Conservation (phyloP, 2,113 vertebrate genomes). For the Mus spicilegus region DNA sequence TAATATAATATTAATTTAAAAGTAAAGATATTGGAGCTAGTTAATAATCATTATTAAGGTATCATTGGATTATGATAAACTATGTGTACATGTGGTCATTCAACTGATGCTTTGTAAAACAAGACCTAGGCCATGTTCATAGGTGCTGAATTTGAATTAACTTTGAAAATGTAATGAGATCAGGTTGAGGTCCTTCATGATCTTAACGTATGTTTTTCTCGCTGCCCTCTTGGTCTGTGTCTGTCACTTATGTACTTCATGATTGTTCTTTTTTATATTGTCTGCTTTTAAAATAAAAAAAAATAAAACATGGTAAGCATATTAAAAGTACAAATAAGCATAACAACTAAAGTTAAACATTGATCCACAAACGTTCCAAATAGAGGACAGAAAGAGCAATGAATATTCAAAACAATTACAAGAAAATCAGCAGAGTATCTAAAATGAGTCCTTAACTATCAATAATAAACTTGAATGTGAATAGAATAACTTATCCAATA, state of each 20-base stretch:
- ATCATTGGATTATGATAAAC: not conserved
- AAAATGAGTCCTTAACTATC: not conserved
- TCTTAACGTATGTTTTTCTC: not conserved
- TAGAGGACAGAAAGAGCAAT: not conserved
- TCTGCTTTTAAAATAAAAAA: not conserved
- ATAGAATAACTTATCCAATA: not conserved
- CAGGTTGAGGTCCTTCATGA: not conserved
- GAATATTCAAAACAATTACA: not conserved
- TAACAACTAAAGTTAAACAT: not conserved
- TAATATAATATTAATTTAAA: not conserved
- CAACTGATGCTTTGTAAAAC: not conserved
- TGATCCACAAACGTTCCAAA: not conserved
- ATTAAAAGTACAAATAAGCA: not conserved
- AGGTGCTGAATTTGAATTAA: not conserved
- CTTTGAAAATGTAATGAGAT: not conserved
- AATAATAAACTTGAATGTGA: not conserved
- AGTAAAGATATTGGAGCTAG: not conserved
- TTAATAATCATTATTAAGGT: not conserved
- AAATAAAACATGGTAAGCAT: not conserved
- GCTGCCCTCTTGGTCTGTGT: not conserved
- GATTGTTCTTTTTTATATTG: not conserved
- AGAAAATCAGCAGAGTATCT: not conserved
- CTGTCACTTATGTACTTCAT: not conserved
- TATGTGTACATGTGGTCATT: not conserved
- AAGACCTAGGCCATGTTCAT: not conserved